These are phyloP conservation scores for Bombus superbus DNA, from an alignment of 1,140 invertebrate genomes.

Conservation along the genomic window DNA sequence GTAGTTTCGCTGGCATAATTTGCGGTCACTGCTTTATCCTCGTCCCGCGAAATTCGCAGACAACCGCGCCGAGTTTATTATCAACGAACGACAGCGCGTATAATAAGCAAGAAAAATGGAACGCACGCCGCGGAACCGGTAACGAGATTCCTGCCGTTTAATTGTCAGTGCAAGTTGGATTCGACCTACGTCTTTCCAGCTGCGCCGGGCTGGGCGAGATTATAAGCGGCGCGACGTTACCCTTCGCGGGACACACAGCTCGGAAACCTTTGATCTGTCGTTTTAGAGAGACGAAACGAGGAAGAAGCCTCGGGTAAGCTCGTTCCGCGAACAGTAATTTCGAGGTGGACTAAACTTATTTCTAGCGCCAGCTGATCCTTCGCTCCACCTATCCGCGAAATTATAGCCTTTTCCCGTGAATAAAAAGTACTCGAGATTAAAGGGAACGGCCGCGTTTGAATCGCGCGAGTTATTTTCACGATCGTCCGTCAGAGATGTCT, in stretches of 20 bases:
- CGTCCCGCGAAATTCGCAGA: neutral
- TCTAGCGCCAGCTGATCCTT: slow-evolving; percentile 8
- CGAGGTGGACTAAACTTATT: slow-evolving; percentile 51
- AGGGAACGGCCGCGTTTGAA: slow-evolving; percentile 18
- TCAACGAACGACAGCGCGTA: neutral
- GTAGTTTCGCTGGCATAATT: slow-evolving; percentile 37
- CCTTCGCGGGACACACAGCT: neutral
- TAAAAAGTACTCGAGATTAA: slow-evolving; percentile 38
- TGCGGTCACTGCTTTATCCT: slow-evolving; percentile 19
- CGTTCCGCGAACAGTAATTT: slow-evolving; percentile 40
- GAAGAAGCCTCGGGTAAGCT: slow-evolving; percentile 11
- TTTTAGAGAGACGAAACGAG: neutral
- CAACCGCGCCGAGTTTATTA: neutral
- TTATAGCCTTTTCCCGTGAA: neutral
- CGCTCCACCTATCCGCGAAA: slow-evolving; percentile 1
- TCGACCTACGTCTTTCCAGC: neutral
- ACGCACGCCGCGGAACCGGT: neutral
- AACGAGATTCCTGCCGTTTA: slow-evolving; percentile 15
- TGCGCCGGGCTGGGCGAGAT: neutral
- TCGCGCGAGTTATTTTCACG: slow-evolving; percentile 14
- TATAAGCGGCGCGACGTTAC: neutral
- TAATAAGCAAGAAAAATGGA: slow-evolving; percentile 28
- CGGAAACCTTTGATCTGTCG: slow-evolving; percentile 39
- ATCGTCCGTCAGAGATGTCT: slow-evolving; percentile 5
- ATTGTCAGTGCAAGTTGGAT: neutral